Evolutionary conservation across 2,797 vertebrate genomes (phyloP).

Genomic region (Darevskia mixta): DNA sequence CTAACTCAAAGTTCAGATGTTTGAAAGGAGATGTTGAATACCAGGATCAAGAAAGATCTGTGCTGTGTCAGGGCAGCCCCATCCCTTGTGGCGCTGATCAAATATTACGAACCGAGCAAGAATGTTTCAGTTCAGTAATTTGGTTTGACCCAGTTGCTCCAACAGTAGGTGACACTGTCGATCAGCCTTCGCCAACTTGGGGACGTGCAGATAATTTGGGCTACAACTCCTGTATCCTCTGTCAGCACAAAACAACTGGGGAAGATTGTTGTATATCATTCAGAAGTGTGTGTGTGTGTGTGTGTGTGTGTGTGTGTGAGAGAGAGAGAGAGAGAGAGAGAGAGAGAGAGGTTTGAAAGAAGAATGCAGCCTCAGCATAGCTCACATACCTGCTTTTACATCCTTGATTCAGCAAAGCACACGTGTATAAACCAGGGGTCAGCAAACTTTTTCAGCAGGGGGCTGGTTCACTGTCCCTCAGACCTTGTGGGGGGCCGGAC

Average conservation of each 20-base stretch:
- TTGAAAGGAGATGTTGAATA: background rate
- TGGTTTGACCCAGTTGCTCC: background rate
- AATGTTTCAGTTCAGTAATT: background rate
- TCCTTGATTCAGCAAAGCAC: background rate
- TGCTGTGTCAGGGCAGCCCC: background rate
- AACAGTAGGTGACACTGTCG: background rate
- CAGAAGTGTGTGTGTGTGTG: background rate
- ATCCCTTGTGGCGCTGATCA: background rate
- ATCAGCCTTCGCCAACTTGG: too few relatives aligned
- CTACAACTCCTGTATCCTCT: too few relatives aligned
- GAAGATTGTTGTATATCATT: background rate
- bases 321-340: background rate
- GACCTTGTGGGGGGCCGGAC: too few relatives aligned
- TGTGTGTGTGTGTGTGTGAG: too few relatives aligned
- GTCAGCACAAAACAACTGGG: too few relatives aligned
- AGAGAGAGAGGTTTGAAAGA: background rate
- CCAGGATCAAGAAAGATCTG: too few relatives aligned
- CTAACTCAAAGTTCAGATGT: background rate
- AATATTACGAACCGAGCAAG: background rate
- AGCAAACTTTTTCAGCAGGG: too few relatives aligned
- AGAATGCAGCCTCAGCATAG: background rate
- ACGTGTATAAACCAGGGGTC: background rate
- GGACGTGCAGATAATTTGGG: too few relatives aligned
- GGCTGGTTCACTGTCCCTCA: too few relatives aligned
- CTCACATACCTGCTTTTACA: background rate